Conservation (phyloP, 2,797 vertebrate genomes). For the Arctocebus calabarensis region DNA sequence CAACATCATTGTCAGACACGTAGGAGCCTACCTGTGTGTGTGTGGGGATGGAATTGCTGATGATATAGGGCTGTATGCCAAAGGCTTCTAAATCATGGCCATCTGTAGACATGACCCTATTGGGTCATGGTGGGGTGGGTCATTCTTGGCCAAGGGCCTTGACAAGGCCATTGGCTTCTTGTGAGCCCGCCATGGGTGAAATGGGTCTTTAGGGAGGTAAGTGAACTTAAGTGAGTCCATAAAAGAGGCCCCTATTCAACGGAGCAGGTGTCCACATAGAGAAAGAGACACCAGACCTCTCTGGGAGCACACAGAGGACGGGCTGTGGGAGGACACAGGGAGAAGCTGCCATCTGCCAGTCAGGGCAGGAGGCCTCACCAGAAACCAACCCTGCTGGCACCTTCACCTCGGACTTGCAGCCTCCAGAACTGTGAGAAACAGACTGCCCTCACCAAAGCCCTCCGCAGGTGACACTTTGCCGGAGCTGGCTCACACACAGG, state of each 20-base stretch:
- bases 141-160: neutral
- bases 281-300: neutral
- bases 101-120: fast-evolving
- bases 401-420: neutral
- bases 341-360: fast-evolving
- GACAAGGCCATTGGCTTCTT: fast-evolving
- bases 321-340: fast-evolving
- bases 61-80: fast-evolving
- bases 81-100: neutral
- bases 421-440: neutral
- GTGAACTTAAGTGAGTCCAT: neutral
- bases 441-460: fast-evolving
- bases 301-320: fast-evolving
- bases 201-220: neutral
- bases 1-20: fast-evolving
- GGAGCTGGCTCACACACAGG: fast-evolving
- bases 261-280: no score
- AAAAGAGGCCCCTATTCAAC: neutral
- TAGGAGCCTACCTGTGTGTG: fast-evolving
- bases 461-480: fast-evolving
- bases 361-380: neutral
- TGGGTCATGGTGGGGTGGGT: fast-evolving
- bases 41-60: fast-evolving
- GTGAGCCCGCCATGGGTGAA: neutral
- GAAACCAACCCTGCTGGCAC: neutral